Percentiles rank a stretch among this genome's conserved stretches.
Evolutionary conservation across 2,113 vertebrate species (phyloP).

Genomic region (Fregata magnificens): DNA sequence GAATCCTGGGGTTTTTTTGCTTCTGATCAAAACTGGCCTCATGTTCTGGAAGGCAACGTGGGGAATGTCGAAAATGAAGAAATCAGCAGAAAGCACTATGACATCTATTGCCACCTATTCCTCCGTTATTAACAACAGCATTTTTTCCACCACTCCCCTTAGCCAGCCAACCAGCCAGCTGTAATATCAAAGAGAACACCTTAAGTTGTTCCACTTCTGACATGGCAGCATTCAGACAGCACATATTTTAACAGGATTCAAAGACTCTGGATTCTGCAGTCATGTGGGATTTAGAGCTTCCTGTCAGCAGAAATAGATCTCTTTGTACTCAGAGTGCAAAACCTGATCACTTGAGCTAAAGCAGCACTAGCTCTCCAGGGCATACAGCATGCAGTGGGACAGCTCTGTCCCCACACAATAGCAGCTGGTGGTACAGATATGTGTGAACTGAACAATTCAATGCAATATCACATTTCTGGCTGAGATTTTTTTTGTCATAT

Average conservation of each 20-base stretch:
- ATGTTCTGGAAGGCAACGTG: neutral
- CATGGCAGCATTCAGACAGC: neutral
- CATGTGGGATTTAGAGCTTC: neutral
- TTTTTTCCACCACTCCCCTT: neutral
- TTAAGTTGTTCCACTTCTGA: neutral
- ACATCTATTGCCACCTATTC: neutral
- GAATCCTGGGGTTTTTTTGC: neutral
- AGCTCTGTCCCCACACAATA: neutral
- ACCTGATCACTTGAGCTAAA: neutral
- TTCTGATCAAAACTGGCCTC: neutral
- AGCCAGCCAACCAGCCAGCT: neutral
- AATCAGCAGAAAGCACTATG: neutral
- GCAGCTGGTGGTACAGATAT: neutral
- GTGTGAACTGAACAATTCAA: neutral
- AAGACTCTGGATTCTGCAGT: neutral
- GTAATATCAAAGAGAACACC: neutral
- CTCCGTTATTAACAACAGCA: neutral
- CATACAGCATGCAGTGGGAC: neutral
- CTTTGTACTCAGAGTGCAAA: neutral
- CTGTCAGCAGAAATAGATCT: neutral
- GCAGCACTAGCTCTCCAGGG: neutral
- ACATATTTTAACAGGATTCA: neutral
- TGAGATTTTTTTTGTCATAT: neutral
- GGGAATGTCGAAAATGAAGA: neutral
- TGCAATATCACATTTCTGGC: neutral